Evolutionary conservation across 53 echinoderm and acorn worm species (phyloP).

Genomic region (Holothuria scabra): DNA sequence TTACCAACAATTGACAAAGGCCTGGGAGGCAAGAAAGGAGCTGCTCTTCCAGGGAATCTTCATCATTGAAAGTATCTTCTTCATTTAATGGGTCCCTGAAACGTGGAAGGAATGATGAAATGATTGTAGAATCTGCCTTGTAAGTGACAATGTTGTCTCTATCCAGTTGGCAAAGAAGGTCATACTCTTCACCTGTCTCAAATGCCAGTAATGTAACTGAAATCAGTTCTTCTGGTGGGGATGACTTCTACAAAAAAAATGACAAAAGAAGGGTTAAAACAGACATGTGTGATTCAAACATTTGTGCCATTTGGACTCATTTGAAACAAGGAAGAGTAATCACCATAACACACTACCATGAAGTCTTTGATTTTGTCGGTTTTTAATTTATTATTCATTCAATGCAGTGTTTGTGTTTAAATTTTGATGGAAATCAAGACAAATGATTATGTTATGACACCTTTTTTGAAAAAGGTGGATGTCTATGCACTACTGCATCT

Average conservation of each 20-base stretch:
- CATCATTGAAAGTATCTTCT: neutral
- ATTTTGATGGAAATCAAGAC: too few relatives aligned
- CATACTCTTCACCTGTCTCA: neutral
- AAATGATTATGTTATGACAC: too few relatives aligned
- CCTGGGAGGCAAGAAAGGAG: conserved; percentile 19
- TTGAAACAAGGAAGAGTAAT: too few relatives aligned
- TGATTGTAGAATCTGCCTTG: neutral
- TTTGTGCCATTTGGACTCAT: too few relatives aligned
- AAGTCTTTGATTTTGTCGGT: too few relatives aligned
- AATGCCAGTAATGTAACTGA: neutral
- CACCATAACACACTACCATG: too few relatives aligned
- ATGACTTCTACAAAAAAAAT: neutral
- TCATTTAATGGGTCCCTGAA: neutral
- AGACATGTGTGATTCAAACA: too few relatives aligned
- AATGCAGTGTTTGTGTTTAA: too few relatives aligned
- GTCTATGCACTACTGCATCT: too few relatives aligned
- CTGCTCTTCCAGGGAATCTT: neutral
- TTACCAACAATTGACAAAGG: neutral
- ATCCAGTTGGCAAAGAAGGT: conserved; percentile 10
- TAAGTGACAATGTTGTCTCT: conserved; percentile 9
- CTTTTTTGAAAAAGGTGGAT: too few relatives aligned
- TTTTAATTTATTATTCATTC: too few relatives aligned
- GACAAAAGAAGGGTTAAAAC: neutral
- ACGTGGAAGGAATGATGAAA: neutral
- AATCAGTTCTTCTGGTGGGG: conserved; percentile 11